phyloP scores from a whole-genome alignment of 2,113 vertebrate genomes.

The Motacilla tschutschensis region DNA sequence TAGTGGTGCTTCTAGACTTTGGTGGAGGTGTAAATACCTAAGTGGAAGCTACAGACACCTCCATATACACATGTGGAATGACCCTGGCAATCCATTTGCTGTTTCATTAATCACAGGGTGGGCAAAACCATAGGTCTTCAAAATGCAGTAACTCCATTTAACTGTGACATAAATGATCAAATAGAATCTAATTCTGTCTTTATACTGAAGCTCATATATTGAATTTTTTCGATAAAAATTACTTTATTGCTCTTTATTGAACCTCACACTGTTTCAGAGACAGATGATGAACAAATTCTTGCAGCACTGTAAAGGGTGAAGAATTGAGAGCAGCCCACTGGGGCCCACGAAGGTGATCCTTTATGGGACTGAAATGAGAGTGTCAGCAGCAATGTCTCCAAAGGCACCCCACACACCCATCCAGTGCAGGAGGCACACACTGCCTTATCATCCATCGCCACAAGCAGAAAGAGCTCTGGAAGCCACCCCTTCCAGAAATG shows the following conservation, averaged over 20 bases:
- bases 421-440: accelerated
- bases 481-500: not conserved
- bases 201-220: not conserved
- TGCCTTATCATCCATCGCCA: not conserved
- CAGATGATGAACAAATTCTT: not conserved
- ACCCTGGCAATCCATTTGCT: not conserved
- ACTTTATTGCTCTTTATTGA: accelerated
- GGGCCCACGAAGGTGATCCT: accelerated
- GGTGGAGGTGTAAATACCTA: accelerated
- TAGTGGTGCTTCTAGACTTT: not conserved
- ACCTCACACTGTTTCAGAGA: not conserved
- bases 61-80: accelerated
- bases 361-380: not conserved
- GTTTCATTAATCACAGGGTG: accelerated
- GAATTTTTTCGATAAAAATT: not conserved
- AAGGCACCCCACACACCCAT: not conserved
- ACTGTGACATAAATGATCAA: not conserved
- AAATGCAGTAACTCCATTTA: not conserved
- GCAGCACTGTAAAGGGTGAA: not conserved
- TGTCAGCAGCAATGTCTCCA: not conserved
- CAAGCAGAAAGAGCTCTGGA: not conserved
- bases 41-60: not conserved
- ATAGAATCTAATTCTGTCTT: not conserved
- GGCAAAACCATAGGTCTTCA: not conserved
- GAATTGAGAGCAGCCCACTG: not conserved